Base-by-base conservation (phyloP, 2,888 invertebrate species). In the Seira ritae region DNA sequence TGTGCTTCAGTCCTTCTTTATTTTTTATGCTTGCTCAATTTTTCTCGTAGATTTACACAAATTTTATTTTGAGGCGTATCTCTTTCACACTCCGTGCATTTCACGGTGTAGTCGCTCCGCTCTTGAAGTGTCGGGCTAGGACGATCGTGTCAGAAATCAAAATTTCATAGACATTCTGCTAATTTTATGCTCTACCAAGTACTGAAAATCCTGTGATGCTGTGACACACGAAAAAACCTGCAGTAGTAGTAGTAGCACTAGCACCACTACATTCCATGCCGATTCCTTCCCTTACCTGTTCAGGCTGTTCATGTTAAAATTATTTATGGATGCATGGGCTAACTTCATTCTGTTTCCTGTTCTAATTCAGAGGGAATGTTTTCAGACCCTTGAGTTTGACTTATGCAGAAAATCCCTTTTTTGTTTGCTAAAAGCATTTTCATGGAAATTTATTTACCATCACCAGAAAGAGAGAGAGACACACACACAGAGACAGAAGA, bases 351-450 rank as follows among this genome's bases (percentile, higher is more conserved):
- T 62, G 20, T 20, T 62, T 62, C 62, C 62, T 22, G 22, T 20
- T 22, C 62, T 62, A 62, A 62, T 62, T 62, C 62, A 20, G 3
- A 62, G 12, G 62, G 20, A 62, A 19, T 31, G 22, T 62, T 19
- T 62, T 19, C n/a, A 20, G 62, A 62, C 62, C 20, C 10, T 62
- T 20, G 20, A 62, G 62, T 62, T 62, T 62, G 62, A 19, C 62
- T 62, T 62, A 62, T 62, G 62, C 62, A 62, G 62, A 62, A n/a
- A 62, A 2, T 20, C 62, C 15, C 17, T 50, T 42, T 50, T 50
- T 50, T 50, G 50, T 50, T 50, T 50, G 62, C 62, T 62, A 62
- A 70, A 70, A 70, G 70, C 31, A 60, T 72, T 72, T 72, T 71
- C 24, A 17, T 50, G 3, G 60, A 70, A 46, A 42, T 22, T 46